phyloP scores from a whole-genome alignment of 2,888 invertebrate species.

The Phortica magna region DNA sequence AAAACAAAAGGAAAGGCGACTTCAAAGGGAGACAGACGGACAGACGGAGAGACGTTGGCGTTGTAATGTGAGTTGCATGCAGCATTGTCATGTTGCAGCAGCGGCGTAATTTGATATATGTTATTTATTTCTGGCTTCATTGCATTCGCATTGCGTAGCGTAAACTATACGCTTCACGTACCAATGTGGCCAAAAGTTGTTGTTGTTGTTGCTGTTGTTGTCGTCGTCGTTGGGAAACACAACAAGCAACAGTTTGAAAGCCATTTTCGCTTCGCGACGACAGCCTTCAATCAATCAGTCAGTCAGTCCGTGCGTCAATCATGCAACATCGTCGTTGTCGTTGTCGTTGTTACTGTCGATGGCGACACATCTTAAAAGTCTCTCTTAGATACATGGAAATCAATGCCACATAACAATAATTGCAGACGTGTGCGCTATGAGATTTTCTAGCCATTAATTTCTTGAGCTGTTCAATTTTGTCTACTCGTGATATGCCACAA shows the following conservation, averaged over 20 bases:
- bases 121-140: conserved; percentile 60
- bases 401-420: no score
- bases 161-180: conserved; percentile 21
- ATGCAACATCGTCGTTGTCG: background rate
- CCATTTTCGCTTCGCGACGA: background rate
- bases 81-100: background rate
- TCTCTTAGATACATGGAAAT: background rate
- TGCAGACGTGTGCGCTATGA: no score
- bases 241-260: background rate
- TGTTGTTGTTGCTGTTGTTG: no score
- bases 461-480: no score
- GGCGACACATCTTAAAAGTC: background rate
- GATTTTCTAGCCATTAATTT: no score
- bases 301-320: background rate
- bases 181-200: conserved; percentile 10
- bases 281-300: background rate
- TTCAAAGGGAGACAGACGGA: background rate
- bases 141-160: conserved; percentile 48
- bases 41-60: no score
- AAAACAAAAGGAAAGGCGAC: background rate
- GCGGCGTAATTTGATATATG: conserved; percentile 60
- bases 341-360: background rate
- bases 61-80: conserved; percentile 22
- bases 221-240: conserved; percentile 3
- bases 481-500: no score